These are phyloP conservation scores for Chrysolina americana DNA, from an alignment of 2,888 invertebrate genomes.

Conservation along the genomic window DNA sequence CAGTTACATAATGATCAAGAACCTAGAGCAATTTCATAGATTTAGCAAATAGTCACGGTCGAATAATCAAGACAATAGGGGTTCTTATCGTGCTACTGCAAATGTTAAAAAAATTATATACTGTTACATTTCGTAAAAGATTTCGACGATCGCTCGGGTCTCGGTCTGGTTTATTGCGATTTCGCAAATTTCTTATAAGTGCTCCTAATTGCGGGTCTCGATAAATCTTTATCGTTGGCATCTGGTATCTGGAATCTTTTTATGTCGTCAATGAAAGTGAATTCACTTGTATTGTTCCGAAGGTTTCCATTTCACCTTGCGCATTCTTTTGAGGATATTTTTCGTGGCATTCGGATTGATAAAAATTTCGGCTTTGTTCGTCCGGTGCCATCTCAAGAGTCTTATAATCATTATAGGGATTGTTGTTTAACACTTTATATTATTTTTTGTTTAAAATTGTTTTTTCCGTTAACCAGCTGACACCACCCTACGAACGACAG, in stretches of 20 bases:
- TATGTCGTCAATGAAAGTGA: slow-evolving; percentile 22
- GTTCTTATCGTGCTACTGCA: slow-evolving; percentile 38
- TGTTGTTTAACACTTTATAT: too few species aligned
- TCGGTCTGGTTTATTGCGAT: slow-evolving; percentile 29
- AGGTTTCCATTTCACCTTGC: slow-evolving; percentile 9
- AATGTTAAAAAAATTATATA: slow-evolving; percentile 33
- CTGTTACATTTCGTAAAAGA: slow-evolving; percentile 32
- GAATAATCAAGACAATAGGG: slow-evolving; percentile 40
- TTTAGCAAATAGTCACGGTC: slow-evolving; percentile 42
- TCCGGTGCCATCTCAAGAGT: too few species aligned
- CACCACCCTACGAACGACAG: too few species aligned
- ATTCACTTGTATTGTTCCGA: slow-evolving; percentile 18
- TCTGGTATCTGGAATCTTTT: slow-evolving; percentile 24
- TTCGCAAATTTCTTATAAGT: slow-evolving; percentile 29
- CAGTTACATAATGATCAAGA: slow-evolving; percentile 40
- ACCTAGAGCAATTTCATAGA: slow-evolving; percentile 36
- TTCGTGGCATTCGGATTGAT: background rate
- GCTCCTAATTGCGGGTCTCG: slow-evolving; percentile 28
- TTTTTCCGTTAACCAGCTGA: too few species aligned
- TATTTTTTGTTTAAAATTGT: too few species aligned
- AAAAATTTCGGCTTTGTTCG: background rate
- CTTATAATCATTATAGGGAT: too few species aligned
- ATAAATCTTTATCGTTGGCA: slow-evolving; percentile 25
- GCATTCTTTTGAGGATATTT: background rate
- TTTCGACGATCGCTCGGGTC: slow-evolving; percentile 28